Base-by-base conservation (phyloP, 2,888 invertebrate genomes). In the Pediacus dermestoides region DNA sequence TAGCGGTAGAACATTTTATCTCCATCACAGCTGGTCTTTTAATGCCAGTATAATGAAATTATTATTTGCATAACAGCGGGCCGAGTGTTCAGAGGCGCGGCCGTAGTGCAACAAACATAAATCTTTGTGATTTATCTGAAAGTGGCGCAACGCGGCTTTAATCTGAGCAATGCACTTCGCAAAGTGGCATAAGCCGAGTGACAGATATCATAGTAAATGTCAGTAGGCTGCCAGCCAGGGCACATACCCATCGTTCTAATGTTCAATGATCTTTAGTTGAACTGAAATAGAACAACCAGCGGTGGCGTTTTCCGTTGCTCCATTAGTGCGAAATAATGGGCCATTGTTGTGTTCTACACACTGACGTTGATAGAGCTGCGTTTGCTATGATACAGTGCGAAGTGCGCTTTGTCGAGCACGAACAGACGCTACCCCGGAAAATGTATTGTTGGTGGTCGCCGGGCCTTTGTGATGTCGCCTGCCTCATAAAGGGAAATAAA, bases 401-500 rank as follows among this genome's bases (percentile, higher is more conserved):
- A 22, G 21, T 15, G 37, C 22, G 33, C 16, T 34, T 44, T 44
- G 41, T 35, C 38, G 44, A 9, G 52, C 55, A 55, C 52, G 54
- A 58, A 53, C 57, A 58, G 59, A 60, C 59, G 59, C 55, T 50
- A 44, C 37, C 46, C 49, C 49, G 58, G 59, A 48, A 55, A 60
- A 60, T 60, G 60, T 60, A 63, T 63, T 28, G 59, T 57, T 51
- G 57, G 58, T 57, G 59, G 61, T 60, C 59, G 59, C 45, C 61
- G 63, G 58, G 58, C 60, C 61, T 66, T 66, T 65, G 63, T 64
- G 64, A 62, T 63, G 64, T 64, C 61, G 61, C 55, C 58, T 59
- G 63, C 60, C 64, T 62, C 65, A 64, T 67, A 68, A 68, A 68
- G 65, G 64, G 57, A 63, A 68, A 70, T 68, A 61, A 65, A 70